Evolutionary conservation across 2,797 vertebrate genomes (phyloP).

Genomic region (Pterois miles): DNA sequence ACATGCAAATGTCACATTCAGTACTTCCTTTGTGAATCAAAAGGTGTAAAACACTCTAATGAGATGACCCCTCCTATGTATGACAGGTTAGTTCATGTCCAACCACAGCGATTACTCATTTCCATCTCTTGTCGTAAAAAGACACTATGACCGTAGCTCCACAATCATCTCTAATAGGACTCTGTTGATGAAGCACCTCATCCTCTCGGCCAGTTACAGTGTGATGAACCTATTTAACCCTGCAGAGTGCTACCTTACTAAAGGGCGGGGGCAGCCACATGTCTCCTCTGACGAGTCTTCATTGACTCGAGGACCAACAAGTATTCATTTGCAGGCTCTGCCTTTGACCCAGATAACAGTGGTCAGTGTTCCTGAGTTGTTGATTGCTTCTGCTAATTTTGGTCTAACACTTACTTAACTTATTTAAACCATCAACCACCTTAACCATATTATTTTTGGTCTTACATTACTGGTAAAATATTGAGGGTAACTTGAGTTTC

Average conservation of each 20-base stretch:
- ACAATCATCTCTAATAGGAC: conserved; percentile 21
- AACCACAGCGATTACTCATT: conserved; percentile 20
- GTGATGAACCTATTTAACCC: conserved; percentile 34
- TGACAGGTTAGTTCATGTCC: conserved; percentile 1
- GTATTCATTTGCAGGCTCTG: neutral
- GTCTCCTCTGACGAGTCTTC: conserved; percentile 1
- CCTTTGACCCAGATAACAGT: neutral
- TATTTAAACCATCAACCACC: no score
- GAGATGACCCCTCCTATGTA: neutral
- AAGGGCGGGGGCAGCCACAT: conserved; percentile 2
- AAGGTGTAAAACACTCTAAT: neutral
- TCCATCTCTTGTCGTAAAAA: conserved; percentile 13
- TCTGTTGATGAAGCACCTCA: conserved; percentile 21
- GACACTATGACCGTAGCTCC: neutral
- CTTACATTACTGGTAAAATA: no score
- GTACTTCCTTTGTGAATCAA: neutral
- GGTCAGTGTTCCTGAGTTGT: neutral
- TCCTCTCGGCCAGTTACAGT: conserved; percentile 24
- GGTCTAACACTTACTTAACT: neutral
- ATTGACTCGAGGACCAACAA: neutral
- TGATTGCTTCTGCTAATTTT: neutral
- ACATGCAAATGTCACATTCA: conserved; percentile 14
- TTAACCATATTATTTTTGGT: no score
- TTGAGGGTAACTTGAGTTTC: neutral
- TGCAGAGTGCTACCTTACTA: neutral